These are phyloP conservation scores for Indicator maculatus DNA, from an alignment of 2,113 vertebrate species.

Conservation along the genomic window DNA sequence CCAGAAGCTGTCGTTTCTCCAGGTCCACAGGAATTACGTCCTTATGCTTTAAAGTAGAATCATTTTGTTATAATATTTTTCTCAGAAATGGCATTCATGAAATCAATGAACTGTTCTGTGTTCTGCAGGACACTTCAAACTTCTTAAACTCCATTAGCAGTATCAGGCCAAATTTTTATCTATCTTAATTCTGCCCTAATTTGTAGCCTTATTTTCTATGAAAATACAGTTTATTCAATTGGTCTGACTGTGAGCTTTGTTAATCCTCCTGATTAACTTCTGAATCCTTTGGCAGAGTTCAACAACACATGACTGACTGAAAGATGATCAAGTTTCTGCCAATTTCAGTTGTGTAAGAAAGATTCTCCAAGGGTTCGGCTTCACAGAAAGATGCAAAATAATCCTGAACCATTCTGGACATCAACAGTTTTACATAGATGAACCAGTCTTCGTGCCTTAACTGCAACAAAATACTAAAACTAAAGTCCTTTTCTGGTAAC, in stretches of 20 bases:
- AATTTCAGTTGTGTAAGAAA: not conserved
- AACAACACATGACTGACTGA: not conserved
- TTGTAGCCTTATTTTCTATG: not conserved
- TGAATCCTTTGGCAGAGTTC: not conserved
- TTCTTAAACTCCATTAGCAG: not conserved
- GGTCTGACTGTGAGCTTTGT: not conserved
- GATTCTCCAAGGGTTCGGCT: not conserved
- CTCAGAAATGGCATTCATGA: not conserved
- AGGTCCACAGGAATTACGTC: not conserved
- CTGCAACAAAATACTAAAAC: not conserved
- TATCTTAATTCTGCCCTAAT: not conserved
- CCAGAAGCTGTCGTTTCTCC: not conserved
- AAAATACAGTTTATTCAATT: not conserved
- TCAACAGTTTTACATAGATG: not conserved
- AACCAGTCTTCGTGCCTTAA: not conserved
- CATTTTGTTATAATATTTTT: rapidly evolving
- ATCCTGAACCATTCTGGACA: not conserved
- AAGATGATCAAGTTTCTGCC: not conserved
- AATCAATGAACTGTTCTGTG: not conserved
- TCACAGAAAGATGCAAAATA: not conserved
- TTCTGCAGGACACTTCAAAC: not conserved
- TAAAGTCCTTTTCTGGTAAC: not conserved
- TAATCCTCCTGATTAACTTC: not conserved
- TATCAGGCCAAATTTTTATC: not conserved
- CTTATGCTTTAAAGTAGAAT: not conserved